phyloP scores from a whole-genome alignment of 1,140 invertebrate genomes.

The Trinorchestia longiramus region DNA sequence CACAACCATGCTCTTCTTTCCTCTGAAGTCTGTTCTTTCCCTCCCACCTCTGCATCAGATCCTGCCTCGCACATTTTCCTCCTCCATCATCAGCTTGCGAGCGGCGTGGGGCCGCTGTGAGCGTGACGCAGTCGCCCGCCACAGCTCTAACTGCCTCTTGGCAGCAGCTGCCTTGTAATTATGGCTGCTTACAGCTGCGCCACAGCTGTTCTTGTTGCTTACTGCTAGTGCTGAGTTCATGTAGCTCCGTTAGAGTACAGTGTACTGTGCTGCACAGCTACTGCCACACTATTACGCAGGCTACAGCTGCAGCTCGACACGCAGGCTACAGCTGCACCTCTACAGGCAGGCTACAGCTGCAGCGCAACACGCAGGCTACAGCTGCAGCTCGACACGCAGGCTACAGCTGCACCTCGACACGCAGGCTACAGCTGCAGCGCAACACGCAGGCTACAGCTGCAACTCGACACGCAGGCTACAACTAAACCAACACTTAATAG shows the following conservation, averaged over 20 bases:
- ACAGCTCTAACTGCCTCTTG: background rate
- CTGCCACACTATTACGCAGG: background rate
- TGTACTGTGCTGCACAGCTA: background rate
- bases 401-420: too few species aligned
- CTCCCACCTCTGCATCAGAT: too few species aligned
- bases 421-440: background rate
- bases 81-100: too few species aligned
- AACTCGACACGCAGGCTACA: too few species aligned
- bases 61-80: too few species aligned
- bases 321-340: too few species aligned
- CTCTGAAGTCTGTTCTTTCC: background rate
- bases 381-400: too few species aligned
- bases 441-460: background rate
- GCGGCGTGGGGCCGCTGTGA: too few species aligned
- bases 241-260: background rate
- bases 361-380: too few species aligned
- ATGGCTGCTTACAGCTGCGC: background rate
- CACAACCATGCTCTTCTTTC: background rate
- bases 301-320: too few species aligned
- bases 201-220: background rate
- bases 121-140: too few species aligned
- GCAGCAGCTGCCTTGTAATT: background rate
- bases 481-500: too few species aligned
- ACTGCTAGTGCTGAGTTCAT: background rate
- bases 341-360: background rate